Evolutionary conservation across 2,888 invertebrate species (phyloP).

Genomic region (Cosmorhoe ocellata): DNA sequence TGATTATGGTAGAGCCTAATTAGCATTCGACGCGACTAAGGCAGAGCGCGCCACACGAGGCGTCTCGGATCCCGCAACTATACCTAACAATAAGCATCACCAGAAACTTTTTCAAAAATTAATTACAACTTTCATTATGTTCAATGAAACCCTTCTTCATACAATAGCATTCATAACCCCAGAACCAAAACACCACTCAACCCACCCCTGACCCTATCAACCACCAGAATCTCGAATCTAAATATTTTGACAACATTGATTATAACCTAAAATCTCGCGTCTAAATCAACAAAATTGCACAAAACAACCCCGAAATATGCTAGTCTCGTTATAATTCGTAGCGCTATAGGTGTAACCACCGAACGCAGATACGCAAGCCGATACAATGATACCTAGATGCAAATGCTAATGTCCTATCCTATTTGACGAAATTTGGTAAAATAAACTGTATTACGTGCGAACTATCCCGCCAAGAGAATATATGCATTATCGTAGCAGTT

Average conservation of each 20-base stretch:
- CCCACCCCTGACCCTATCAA: slow-evolving; percentile 19
- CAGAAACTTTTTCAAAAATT: background rate
- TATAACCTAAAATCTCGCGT: slow-evolving; percentile 81
- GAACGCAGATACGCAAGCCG: slow-evolving; percentile 76
- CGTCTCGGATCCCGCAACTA: slow-evolving; percentile 41
- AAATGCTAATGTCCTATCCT: slow-evolving; percentile 82
- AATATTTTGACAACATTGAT: slow-evolving; percentile 76
- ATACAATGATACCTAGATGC: slow-evolving; percentile 81
- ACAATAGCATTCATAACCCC: slow-evolving; percentile 1
- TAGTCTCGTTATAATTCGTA: slow-evolving; percentile 50
- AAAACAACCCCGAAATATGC: slow-evolving; percentile 53
- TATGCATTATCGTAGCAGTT: slow-evolving; percentile 37
- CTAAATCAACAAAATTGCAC: slow-evolving; percentile 60
- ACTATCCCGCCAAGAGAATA: slow-evolving; percentile 43
- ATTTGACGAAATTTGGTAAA: slow-evolving; percentile 80
- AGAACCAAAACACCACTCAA: slow-evolving; percentile 15
- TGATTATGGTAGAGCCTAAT: slow-evolving; percentile 72
- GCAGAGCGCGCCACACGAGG: slow-evolving; percentile 63
- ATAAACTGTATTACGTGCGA: slow-evolving; percentile 61
- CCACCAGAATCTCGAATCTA: slow-evolving; percentile 42
- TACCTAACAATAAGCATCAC: slow-evolving; percentile 5
- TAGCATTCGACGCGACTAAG: slow-evolving; percentile 70
- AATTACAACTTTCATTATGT: background rate
- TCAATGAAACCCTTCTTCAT: slow-evolving; percentile 7
- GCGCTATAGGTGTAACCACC: slow-evolving; percentile 62